Evolutionary conservation across 2,888 invertebrate species (phyloP), one percentile per base, ranked within the genome.

Genomic region (Oscheius sp.): DNA sequence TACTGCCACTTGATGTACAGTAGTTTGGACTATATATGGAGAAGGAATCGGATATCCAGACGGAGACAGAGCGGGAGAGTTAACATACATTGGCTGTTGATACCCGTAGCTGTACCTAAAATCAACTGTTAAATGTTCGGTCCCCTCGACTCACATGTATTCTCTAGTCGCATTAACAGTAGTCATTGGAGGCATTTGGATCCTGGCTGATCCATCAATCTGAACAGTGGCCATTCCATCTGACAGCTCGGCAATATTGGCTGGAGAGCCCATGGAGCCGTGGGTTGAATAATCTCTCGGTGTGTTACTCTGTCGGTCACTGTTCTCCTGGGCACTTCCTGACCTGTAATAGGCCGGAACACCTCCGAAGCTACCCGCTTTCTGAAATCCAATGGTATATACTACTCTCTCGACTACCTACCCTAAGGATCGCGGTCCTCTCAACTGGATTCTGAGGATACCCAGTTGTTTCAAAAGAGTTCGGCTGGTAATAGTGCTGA

Each of bases 281-380:
- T 53, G 53, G n/a, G 68, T n/a, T 4, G 68, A 68, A 42, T 55
- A 53, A 37, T 68, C 68, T 10, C 55, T 7, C 21, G 21, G 51
- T 1, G 37, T 10, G 11, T 21, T 13, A 21, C 21, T 21, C 21
- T 21, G 51, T 7, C 55, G 53, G 37, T 68, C 55, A 13, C 42
- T 42, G 35, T 21, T 55, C 21, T 68, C 55, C 37, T 29, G 33
- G 4, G 37, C 60, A 62, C 62, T 72, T 2, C 59, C 70, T 9
- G 71, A n/a, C n/a, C 74, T 47, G 42, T 74, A 74, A 21, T 70
- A 70, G 32, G 63, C 70, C 2, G 74, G 70, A 21, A 70, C 70
- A 29, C 81, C 81, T 42, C 81, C 81, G 50, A 81, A 81, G 51
- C 81, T 81, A 37, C 77, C 81, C 5, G 81, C 79, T 60, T 78